A percentile compares a stretch with the other conserved stretches of the same genome.
Evolutionary conservation across 2,888 invertebrate species (phyloP).

Genomic region (Pachymerium ferrugineum): DNA sequence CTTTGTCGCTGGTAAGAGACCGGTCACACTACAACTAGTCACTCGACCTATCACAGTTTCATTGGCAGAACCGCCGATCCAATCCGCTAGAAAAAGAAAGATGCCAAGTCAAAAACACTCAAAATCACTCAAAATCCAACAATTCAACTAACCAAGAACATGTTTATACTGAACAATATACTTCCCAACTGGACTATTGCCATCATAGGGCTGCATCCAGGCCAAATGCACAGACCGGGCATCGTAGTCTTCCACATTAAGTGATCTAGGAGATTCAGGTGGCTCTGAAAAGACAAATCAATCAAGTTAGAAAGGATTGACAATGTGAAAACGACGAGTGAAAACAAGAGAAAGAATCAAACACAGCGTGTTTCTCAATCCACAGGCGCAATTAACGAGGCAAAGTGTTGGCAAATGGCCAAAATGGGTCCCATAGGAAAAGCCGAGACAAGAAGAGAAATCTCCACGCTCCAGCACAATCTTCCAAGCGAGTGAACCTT

Average conservation of each 20-base stretch:
- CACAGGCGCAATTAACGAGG: neutral
- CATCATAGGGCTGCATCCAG: slow-evolving; percentile 31
- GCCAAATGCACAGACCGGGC: slow-evolving; percentile 20
- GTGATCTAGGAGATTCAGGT: neutral
- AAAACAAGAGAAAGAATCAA: neutral
- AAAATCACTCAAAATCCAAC: neutral
- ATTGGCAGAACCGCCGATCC: slow-evolving; percentile 29
- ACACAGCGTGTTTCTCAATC: neutral
- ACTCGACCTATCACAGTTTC: slow-evolving; percentile 30
- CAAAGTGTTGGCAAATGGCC: neutral
- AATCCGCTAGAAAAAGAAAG: slow-evolving; percentile 5
- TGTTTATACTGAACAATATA: slow-evolving; percentile 33
- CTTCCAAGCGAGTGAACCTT: neutral
- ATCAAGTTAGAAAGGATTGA: neutral
- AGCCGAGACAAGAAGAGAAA: too few species aligned
- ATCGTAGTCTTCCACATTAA: neutral
- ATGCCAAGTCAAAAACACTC: neutral
- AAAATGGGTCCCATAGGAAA: neutral
- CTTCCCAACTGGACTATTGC: slow-evolving; percentile 30
- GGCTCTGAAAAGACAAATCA: slow-evolving; percentile 20
- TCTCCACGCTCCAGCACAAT: neutral
- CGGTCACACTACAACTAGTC: slow-evolving; percentile 28
- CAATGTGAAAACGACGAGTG: neutral
- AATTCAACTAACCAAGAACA: slow-evolving; percentile 20
- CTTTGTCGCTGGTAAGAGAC: slow-evolving; percentile 32